Evolutionary conservation across 2,888 invertebrate species (phyloP).

Genomic region (Tupiocoris notatus): DNA sequence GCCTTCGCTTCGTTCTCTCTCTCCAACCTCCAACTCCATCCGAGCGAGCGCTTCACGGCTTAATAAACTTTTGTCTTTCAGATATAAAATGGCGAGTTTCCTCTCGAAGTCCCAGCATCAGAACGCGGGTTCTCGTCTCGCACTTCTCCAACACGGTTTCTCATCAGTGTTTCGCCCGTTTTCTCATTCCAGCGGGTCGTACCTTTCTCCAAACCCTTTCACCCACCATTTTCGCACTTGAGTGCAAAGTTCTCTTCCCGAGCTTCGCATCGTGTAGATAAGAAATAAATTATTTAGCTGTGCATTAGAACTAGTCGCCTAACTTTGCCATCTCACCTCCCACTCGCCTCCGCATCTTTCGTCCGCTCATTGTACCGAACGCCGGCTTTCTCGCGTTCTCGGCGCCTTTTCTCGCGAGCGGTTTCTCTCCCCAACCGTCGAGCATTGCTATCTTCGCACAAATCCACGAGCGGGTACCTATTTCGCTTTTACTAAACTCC

Average conservation of each 20-base stretch:
- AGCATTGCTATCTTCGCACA: too few species aligned
- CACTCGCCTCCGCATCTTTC: too few species aligned
- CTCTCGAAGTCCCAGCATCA: conserved; percentile 27
- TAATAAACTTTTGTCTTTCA: conserved; percentile 43
- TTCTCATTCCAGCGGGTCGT: neutral
- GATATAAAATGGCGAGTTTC: conserved; percentile 41
- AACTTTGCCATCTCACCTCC: conserved; percentile 40
- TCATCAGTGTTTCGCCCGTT: neutral
- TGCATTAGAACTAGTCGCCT: conserved; percentile 35
- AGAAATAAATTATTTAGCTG: conserved; percentile 43
- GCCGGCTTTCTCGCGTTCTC: conserved; percentile 23
- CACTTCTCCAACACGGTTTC: too few species aligned
- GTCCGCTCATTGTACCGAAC: conserved; percentile 34
- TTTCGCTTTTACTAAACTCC: too few species aligned
- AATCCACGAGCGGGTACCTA: too few species aligned
- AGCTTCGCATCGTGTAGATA: conserved; percentile 25
- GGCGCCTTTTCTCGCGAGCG: too few species aligned
- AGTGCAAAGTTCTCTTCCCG: conserved; percentile 40
- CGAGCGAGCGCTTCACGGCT: conserved; percentile 16
- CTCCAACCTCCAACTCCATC: neutral
- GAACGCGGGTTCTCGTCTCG: too few species aligned
- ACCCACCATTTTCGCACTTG: too few species aligned
- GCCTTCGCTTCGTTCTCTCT: conserved; percentile 10
- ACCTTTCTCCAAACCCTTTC: too few species aligned
- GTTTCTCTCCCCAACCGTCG: too few species aligned